Base-by-base conservation (phyloP, 2,888 invertebrate genomes). In the Maniola hyperantus region DNA sequence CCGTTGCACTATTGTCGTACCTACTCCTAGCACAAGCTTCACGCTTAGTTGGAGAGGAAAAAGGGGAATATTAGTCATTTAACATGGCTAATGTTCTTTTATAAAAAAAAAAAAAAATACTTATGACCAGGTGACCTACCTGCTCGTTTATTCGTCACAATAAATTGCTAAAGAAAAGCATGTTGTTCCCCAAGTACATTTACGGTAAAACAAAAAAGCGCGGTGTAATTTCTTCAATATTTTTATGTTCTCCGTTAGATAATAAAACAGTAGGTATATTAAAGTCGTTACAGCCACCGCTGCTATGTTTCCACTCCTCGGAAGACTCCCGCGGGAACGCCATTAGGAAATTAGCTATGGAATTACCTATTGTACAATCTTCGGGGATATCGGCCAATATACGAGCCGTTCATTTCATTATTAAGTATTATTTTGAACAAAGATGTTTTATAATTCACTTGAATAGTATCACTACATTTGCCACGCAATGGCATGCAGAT, bases 261-360 rank as follows among this genome's bases (percentile, higher is more conserved):
- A 59, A 59, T 59, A 59, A 46, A 59, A 61, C 11, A 61, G 50
- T 50, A 42, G 13, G 13, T 42, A 20, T 36, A 61, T 36, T 39
- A 61, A 20, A n/a, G 48, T 48, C 48, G 36, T 55, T 39, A 18
- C 55, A 58, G 42, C 59, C 62, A 65, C 53, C 48, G 15, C 46
- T 57, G 46, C 55, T 26, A 54, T 63, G 64, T 55, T 60, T 62
- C 62, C 64, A 61, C 50, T 64, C 62, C 64, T 18, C 34, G 46
- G 46, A 60, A 64, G 44, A 48, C 18, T 67, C 69, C 64, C 69
- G 44, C 58, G 72, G 72, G 73, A 76, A 67, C 61, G 73, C 81
- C 84, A 84, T 84, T 85, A 84, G 72, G 76, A 80, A 79, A 85
- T 85, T 84, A 84, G 82, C 78, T 77, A 76, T 71, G 76, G 75